Evolutionary conservation across 2,888 invertebrate species (phyloP).

Genomic region (Laothoe populi): DNA sequence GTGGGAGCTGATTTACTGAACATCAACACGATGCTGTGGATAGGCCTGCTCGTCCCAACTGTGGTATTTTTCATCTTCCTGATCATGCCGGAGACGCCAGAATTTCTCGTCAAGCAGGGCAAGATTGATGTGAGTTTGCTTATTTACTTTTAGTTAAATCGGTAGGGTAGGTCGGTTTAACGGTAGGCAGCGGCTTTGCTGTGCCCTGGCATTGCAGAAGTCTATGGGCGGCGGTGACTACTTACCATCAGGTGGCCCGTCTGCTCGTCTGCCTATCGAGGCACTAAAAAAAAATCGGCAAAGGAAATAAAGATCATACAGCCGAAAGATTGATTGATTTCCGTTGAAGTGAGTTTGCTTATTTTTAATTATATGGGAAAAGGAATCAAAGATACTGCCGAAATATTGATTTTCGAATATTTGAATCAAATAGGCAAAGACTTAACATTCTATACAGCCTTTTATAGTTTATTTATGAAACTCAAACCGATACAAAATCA

Average conservation of each 20-base stretch:
- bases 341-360: conserved; percentile 67
- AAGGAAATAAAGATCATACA: too few species aligned
- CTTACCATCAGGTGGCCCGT: too few species aligned
- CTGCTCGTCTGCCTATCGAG: too few species aligned
- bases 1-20: conserved; percentile 67
- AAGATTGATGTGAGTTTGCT: conserved; percentile 68
- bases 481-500: not conserved
- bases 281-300: too few species aligned
- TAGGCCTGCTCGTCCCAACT: conserved; percentile 68
- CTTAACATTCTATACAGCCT: too few species aligned
- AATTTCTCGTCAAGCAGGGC: conserved; percentile 75
- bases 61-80: conserved; percentile 70
- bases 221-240: too few species aligned
- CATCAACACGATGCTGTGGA: conserved; percentile 66
- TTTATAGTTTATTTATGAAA: too few species aligned
- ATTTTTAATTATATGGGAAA: conserved; percentile 6
- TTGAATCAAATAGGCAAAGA: too few species aligned
- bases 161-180: too few species aligned
- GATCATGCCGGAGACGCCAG: conserved; percentile 79
- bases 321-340: too few species aligned
- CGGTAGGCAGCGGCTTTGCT: too few species aligned
- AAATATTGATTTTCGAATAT: not conserved
- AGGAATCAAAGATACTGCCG: not conserved
- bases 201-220: too few species aligned
- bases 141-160: not conserved